A percentile compares a stretch with the other conserved stretches of the same genome.
Conservation (phyloP, 2,797 vertebrate genomes). For the Lerista edwardsae region DNA sequence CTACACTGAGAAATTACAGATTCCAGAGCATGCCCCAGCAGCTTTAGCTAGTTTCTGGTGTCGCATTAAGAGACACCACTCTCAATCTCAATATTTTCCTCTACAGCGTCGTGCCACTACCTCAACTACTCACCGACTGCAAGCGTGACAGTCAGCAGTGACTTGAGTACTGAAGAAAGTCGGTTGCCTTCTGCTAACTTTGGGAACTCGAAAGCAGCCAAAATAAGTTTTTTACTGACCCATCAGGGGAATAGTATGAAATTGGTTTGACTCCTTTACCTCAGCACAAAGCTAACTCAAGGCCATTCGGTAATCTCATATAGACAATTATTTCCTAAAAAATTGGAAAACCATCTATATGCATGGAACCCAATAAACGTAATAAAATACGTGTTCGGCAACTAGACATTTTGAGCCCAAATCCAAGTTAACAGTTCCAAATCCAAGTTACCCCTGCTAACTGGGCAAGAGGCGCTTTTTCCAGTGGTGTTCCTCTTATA, state of each 20-base stretch:
- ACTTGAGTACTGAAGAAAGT: conserved; percentile 1
- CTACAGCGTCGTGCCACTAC: not conserved
- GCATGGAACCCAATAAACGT: not conserved
- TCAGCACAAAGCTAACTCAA: not conserved
- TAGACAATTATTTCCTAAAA: not conserved
- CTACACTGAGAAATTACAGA: conserved; percentile 35
- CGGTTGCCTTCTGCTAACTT: not conserved
- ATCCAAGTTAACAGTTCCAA: too few species aligned
- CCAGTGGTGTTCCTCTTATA: too few species aligned
- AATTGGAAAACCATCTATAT: not conserved
- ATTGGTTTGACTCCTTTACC: not conserved
- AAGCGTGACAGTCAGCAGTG: conserved; percentile 21
- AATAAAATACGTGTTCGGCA: not conserved
- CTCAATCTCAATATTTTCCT: conserved; percentile 9
- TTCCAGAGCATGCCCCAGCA: conserved; percentile 21
- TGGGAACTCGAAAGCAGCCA: not conserved
- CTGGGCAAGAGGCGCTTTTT: too few species aligned
- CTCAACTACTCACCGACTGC: not conserved
- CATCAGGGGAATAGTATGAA: not conserved
- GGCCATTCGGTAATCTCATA: not conserved
- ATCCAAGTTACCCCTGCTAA: too few species aligned
- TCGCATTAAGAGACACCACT: conserved; percentile 15
- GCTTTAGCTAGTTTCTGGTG: conserved; percentile 39
- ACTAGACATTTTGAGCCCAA: not conserved
- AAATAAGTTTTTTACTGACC: not conserved